Evolutionary conservation across 2,888 invertebrate species (phyloP), one percentile per base, ranked within the genome.

Genomic region (Unio pictorum): DNA sequence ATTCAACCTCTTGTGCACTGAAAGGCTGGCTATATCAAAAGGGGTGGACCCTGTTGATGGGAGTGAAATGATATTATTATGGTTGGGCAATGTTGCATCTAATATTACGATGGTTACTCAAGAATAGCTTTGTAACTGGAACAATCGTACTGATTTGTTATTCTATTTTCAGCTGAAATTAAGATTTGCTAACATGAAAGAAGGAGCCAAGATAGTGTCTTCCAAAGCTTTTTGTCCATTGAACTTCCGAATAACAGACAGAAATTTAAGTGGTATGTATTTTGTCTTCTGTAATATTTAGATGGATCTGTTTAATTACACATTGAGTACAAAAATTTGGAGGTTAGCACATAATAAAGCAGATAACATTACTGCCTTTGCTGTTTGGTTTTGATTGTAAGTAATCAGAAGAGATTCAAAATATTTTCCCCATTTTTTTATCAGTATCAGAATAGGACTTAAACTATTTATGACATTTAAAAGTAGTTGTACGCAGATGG

Each of bases 171-270:
- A 96, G 92, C 91, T 99, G 81, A 99, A 99, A 91, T 95, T 97
- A 89, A 93, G 96, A 87, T 99, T 99, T 91, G 97, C 97, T 55
- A 98, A 98, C 91, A 93, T 99, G 86, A 95, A 95, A 86, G 90
- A 91, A 80, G 92, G 92, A 72, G 98, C 98, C 61, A 94, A 96
- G 86, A 98, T 99, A 82, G 97, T 99, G 61, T 99, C 99, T 56
- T 99, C 99, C 28, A 99, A 98, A 91, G 97, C 98, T 81, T 99
- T 99, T 91, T 99, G 98, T 90, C 97, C 98, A n/a, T 92, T 98
- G 69, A 99, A 98, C 92, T 98, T 98, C 92, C 93, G 98, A 81
- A 98, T 99, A 89, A 99, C 98, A 55, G 98, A 99, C 91, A 93
- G 99, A 89, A 99, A 98, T 91, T 93, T 99, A 75, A 96, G 95